These are phyloP conservation scores for Saimiri boliviensis DNA, from an alignment of 2,113 vertebrate species.

Conservation along the genomic window DNA sequence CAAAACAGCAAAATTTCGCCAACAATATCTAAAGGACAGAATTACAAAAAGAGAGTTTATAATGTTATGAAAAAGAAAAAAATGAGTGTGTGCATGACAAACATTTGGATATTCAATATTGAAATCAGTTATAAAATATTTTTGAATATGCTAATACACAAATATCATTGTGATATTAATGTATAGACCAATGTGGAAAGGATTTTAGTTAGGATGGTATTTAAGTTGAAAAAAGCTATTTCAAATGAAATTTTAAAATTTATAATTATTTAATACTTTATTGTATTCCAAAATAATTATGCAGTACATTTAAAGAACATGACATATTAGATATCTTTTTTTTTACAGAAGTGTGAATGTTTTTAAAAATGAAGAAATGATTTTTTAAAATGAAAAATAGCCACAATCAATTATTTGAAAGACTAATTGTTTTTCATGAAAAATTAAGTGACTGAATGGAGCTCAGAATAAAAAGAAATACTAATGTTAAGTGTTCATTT, in stretches of 20 bases:
- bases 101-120: background rate
- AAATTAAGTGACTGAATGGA: background rate
- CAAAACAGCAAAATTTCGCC: background rate
- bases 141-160: background rate
- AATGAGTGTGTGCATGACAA: rapidly evolving
- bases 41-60: background rate
- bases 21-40: background rate
- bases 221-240: background rate
- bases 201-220: background rate
- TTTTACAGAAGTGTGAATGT: background rate
- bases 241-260: background rate
- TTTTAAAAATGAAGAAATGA: background rate
- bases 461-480: background rate
- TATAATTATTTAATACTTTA: background rate
- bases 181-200: background rate
- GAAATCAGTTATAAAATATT: background rate
- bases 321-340: background rate
- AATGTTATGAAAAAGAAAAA: background rate
- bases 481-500: background rate
- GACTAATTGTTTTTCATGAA: background rate
- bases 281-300: background rate
- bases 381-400: background rate
- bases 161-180: background rate
- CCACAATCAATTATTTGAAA: background rate
- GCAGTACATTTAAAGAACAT: background rate